Evolutionary conservation across 53 echinoderm and acorn worm genomes (phyloP).

Genomic region (Echinometra lucunter): DNA sequence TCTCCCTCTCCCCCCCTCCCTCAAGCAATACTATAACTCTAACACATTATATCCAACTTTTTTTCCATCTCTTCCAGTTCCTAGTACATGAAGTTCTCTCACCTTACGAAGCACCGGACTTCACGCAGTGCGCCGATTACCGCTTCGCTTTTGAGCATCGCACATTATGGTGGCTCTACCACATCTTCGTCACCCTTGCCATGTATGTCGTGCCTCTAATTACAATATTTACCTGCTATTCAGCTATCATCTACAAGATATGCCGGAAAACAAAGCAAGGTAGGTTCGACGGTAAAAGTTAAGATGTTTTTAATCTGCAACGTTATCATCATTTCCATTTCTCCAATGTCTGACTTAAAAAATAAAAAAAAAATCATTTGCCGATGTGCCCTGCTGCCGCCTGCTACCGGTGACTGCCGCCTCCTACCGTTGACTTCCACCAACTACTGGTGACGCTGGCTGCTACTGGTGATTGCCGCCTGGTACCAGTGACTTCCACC

Average conservation of each 20-base stretch:
- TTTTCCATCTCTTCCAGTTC: background rate
- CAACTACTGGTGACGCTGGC: too few species aligned
- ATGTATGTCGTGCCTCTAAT: constrained; percentile 83
- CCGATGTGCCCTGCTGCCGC: too few species aligned
- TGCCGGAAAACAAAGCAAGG: constrained; percentile 72
- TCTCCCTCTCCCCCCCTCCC: too few species aligned
- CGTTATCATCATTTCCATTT: background rate
- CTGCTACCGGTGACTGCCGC: too few species aligned
- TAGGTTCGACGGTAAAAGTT: background rate
- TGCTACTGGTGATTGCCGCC: too few species aligned
- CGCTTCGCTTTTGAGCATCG: constrained; percentile 60
- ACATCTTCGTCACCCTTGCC: constrained; percentile 75
- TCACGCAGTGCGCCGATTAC: constrained; percentile 86
- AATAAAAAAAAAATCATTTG: too few species aligned
- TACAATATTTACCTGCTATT: constrained; percentile 85
- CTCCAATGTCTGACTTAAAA: too few species aligned
- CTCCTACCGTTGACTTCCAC: too few species aligned
- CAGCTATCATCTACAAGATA: constrained; percentile 86
- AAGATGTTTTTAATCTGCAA: background rate
- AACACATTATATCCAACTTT: too few species aligned
- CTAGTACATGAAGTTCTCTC: constrained; percentile 60
- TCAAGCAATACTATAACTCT: background rate
- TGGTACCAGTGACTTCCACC: too few species aligned
- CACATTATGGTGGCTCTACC: constrained; percentile 74
- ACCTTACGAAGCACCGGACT: constrained; percentile 71